Evolutionary conservation across 2,888 invertebrate genomes (phyloP).

Genomic region (Chrysodeixis includens): DNA sequence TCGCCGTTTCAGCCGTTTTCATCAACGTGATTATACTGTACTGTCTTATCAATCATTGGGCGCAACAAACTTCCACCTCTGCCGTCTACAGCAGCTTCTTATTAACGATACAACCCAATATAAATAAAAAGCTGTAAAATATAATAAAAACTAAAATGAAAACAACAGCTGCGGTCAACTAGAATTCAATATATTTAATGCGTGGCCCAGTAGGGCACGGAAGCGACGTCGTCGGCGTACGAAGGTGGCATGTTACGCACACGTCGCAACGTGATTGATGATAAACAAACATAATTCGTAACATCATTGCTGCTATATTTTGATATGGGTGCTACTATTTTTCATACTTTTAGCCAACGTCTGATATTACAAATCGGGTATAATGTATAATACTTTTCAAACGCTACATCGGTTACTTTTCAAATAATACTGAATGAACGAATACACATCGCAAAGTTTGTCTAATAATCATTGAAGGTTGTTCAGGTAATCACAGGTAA

Average conservation of each 20-base stretch:
- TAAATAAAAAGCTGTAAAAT: not conserved
- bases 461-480: too few species aligned
- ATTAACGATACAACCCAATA: not conserved
- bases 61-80: not conserved
- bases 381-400: slow-evolving; percentile 21
- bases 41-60: not conserved
- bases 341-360: slow-evolving; percentile 12
- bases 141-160: slow-evolving; percentile 16
- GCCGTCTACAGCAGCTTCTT: too few species aligned
- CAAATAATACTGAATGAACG: slow-evolving; percentile 15
- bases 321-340: slow-evolving; percentile 48
- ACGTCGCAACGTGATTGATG: slow-evolving; percentile 55
- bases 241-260: slow-evolving; percentile 36
- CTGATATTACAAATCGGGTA: slow-evolving; percentile 6
- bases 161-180: slow-evolving; percentile 21
- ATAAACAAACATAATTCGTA: slow-evolving; percentile 54
- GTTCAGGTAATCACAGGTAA: slow-evolving; percentile 17
- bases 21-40: too few species aligned
- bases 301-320: slow-evolving; percentile 54
- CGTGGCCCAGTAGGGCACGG: slow-evolving; percentile 20
- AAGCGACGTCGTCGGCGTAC: slow-evolving; percentile 18
- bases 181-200: slow-evolving; percentile 31
- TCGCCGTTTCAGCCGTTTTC: too few species aligned
- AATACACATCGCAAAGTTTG: too few species aligned
- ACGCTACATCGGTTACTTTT: slow-evolving; percentile 31